phyloP scores from a whole-genome alignment of 2,113 vertebrate species.

The Gopherus evgoodei region DNA sequence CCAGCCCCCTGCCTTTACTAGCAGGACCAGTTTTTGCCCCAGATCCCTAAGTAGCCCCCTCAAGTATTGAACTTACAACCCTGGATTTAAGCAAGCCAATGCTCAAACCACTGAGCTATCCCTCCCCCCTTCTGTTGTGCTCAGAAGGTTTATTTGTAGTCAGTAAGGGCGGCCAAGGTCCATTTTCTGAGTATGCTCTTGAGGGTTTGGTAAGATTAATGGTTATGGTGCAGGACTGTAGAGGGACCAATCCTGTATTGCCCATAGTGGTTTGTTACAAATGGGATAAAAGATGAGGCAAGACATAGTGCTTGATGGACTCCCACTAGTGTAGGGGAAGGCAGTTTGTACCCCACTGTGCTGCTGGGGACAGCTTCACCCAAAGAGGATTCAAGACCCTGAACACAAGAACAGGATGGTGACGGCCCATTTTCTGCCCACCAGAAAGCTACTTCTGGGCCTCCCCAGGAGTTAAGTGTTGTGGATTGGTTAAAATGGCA shows the following conservation, averaged over 20 bases:
- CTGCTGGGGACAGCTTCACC: not conserved
- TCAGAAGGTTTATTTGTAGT: conserved; percentile 63
- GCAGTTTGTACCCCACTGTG: not conserved
- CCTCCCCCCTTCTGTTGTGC: conserved; percentile 6
- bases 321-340: not conserved
- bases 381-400: not conserved
- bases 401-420: not conserved
- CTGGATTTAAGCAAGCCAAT: no score
- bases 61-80: no score
- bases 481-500: not conserved
- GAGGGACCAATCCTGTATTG: not conserved
- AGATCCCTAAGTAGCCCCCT: no score
- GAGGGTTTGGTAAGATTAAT: conserved; percentile 51
- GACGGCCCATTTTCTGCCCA: not conserved
- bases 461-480: not conserved
- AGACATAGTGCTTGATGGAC: not conserved
- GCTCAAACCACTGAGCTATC: no score
- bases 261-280: not conserved
- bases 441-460: rapidly evolving
- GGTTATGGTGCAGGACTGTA: not conserved
- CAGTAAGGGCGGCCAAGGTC: conserved; percentile 44
- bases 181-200: conserved; percentile 6
- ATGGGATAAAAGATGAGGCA: not conserved
- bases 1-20: no score
- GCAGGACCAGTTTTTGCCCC: no score